phyloP scores from a whole-genome alignment of 2,797 vertebrate genomes.

The Danio tinwini region DNA sequence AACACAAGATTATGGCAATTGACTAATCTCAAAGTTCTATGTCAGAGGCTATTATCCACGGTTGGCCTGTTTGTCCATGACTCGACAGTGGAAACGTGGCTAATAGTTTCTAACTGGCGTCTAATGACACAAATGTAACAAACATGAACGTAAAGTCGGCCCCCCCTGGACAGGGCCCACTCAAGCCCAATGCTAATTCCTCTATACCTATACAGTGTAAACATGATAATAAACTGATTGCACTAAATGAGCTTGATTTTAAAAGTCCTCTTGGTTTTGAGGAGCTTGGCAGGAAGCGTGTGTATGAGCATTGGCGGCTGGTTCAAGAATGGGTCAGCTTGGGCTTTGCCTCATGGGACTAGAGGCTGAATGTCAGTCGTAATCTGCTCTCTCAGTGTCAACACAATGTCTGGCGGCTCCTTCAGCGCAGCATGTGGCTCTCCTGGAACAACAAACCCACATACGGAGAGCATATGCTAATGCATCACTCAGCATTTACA shows the following conservation, averaged over 20 bases:
- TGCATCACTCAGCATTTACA: slow-evolving; percentile 17
- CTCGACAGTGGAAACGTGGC: too few species aligned
- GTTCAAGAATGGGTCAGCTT: slow-evolving; percentile 44
- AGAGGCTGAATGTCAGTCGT: slow-evolving; percentile 41
- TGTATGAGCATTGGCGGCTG: background rate
- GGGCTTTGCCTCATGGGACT: slow-evolving; percentile 34
- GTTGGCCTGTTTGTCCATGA: too few species aligned
- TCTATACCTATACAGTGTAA: background rate
- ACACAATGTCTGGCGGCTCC: slow-evolving; percentile 37
- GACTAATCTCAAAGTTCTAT: too few species aligned
- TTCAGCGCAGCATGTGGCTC: slow-evolving; percentile 25
- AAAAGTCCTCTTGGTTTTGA: slow-evolving; percentile 10
- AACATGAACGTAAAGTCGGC: too few species aligned
- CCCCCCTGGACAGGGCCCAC: too few species aligned
- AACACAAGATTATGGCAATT: too few species aligned
- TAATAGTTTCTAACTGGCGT: too few species aligned
- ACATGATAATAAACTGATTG: background rate
- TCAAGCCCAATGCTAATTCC: background rate
- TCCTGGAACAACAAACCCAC: slow-evolving; percentile 46
- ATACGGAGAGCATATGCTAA: slow-evolving; percentile 39
- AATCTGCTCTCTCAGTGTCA: slow-evolving; percentile 46
- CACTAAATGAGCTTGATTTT: slow-evolving; percentile 10
- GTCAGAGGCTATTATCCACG: too few species aligned
- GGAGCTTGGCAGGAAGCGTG: background rate
- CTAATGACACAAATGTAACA: too few species aligned